These are phyloP conservation scores for Bathynomus jamesi DNA, from an alignment of 1,140 invertebrate genomes.

Conservation along the genomic window DNA sequence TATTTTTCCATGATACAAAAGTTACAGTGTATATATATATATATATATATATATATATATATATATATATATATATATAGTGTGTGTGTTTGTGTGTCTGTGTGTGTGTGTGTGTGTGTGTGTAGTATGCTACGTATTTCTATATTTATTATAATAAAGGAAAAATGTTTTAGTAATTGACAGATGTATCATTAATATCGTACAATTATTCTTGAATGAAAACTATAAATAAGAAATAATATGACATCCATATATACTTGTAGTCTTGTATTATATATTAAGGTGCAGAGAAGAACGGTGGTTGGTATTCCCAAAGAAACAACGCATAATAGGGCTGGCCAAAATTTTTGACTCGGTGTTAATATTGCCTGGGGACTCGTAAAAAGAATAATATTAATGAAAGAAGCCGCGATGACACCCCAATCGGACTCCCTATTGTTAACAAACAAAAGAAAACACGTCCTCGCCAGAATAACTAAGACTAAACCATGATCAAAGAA, in stretches of 20 bases:
- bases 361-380: background rate
- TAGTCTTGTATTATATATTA: background rate
- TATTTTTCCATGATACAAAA: no score
- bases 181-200: no score
- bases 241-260: background rate
- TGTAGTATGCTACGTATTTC: no score
- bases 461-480: background rate
- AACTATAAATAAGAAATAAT: background rate
- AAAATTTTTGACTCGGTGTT: background rate
- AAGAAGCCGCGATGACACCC: background rate
- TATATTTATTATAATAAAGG: no score
- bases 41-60: conserved; percentile 13
- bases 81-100: no score
- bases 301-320: background rate
- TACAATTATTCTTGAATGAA: no score
- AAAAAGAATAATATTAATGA: background rate
- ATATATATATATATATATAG: conserved; percentile 8
- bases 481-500: background rate
- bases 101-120: no score
- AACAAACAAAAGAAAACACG: background rate
- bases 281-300: background rate
- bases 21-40: background rate
- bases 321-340: background rate
- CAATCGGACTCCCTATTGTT: background rate
- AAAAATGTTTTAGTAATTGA: no score